Evolutionary conservation across 2,113 vertebrate genomes (phyloP).

Genomic region (Percopsis transmontana): DNA sequence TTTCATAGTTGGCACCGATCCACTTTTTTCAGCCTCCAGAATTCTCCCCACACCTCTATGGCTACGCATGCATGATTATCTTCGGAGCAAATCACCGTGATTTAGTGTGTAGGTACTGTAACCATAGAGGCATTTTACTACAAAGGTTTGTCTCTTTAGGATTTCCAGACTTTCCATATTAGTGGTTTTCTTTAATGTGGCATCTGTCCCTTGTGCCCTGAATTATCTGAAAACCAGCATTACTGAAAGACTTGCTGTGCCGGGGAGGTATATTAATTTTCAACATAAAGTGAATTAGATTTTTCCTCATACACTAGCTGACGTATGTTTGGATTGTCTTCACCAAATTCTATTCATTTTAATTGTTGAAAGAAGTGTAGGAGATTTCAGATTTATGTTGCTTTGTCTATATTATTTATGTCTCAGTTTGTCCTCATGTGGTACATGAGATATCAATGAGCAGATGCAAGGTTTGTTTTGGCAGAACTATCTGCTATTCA

Average conservation of each 20-base stretch:
- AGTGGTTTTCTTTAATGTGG: slow-evolving; percentile 30
- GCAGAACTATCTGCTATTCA: slow-evolving; percentile 5
- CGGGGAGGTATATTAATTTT: neutral
- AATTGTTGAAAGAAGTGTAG: neutral
- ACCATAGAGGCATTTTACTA: slow-evolving; percentile 14
- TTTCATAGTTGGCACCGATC: slow-evolving; percentile 42
- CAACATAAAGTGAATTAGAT: neutral
- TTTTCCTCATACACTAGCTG: neutral
- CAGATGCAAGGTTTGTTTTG: slow-evolving; percentile 31
- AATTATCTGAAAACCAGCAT: slow-evolving; percentile 5
- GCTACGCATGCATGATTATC: slow-evolving; percentile 28
- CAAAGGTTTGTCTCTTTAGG: slow-evolving; percentile 26
- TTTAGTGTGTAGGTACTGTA: slow-evolving; percentile 10
- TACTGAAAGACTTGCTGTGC: neutral
- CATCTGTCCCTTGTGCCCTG: slow-evolving; percentile 1
- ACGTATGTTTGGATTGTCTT: neutral
- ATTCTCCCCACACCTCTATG: slow-evolving; percentile 23
- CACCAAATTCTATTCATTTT: neutral
- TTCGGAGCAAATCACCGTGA: slow-evolving; percentile 31
- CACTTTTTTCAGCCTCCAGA: neutral
- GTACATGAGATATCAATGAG: neutral
- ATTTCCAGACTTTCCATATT: slow-evolving; percentile 36
- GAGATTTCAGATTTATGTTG: neutral
- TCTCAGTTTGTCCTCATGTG: slow-evolving; percentile 1
- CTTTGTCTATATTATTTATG: neutral